Conservation (phyloP, 1,140 invertebrate species). For the Frieseomelitta varia region DNA sequence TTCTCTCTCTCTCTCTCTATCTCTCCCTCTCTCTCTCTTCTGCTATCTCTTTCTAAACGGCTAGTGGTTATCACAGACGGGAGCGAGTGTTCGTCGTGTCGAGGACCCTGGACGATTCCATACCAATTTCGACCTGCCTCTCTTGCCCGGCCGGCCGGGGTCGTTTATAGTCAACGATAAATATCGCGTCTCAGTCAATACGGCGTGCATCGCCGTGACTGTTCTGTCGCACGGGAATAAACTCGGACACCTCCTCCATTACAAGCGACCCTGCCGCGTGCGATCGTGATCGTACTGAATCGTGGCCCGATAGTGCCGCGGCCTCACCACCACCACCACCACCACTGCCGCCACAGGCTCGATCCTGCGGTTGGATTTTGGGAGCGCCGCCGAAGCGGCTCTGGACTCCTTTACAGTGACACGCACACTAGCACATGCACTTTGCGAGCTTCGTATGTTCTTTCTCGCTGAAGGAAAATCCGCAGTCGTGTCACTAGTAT, state of each 20-base stretch:
- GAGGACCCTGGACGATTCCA: slow-evolving; percentile 62
- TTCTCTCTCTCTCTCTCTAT: neutral
- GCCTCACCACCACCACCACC: slow-evolving; percentile 6
- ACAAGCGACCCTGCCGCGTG: slow-evolving; percentile 46
- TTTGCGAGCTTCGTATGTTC: slow-evolving; percentile 33
- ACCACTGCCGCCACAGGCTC: slow-evolving; percentile 3
- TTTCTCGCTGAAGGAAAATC: slow-evolving; percentile 36
- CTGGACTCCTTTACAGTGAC: slow-evolving; percentile 38
- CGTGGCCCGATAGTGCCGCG: slow-evolving; percentile 32
- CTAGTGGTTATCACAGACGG: slow-evolving; percentile 52
- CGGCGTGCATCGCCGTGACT: slow-evolving; percentile 60
- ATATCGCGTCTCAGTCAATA: slow-evolving; percentile 54
- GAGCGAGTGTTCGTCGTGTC: slow-evolving; percentile 37
- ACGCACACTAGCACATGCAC: slow-evolving; percentile 44
- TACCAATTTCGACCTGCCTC: slow-evolving; percentile 56
- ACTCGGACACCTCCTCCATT: slow-evolving; percentile 51
- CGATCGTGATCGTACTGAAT: slow-evolving; percentile 41
- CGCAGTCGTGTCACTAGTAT: slow-evolving; percentile 52
- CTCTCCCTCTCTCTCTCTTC: slow-evolving; percentile 1
- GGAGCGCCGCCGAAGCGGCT: slow-evolving; percentile 51
- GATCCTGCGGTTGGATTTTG: slow-evolving; percentile 51
- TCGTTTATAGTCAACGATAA: slow-evolving; percentile 42
- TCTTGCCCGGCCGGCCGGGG: slow-evolving; percentile 54
- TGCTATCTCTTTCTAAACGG: slow-evolving; percentile 36
- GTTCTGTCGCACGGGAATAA: slow-evolving; percentile 28